These are phyloP conservation scores for Pagrus major DNA, from an alignment of 2,113 vertebrate genomes.

Conservation along the genomic window DNA sequence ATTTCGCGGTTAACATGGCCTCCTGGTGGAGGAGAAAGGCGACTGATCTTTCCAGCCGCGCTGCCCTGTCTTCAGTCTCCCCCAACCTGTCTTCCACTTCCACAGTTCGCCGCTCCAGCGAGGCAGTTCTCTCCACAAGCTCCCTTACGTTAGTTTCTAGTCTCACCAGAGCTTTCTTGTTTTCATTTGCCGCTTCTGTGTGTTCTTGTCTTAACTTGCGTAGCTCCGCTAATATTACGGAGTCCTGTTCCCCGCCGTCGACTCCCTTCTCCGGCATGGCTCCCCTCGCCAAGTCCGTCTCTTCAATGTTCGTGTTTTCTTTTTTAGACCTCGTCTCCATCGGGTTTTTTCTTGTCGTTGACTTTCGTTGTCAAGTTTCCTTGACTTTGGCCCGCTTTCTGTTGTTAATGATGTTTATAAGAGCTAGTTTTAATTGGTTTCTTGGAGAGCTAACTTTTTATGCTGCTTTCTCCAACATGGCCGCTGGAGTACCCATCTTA, in stretches of 20 bases:
- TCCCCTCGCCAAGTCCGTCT: not conserved
- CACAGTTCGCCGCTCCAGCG: not conserved
- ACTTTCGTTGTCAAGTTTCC: not conserved
- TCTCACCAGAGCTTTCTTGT: not conserved
- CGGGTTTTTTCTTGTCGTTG: too few relatives aligned
- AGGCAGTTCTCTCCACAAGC: not conserved
- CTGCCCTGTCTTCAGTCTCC: not conserved
- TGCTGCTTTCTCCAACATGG: not conserved
- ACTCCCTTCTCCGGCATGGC: not conserved
- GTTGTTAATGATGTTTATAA: not conserved
- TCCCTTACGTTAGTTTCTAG: not conserved
- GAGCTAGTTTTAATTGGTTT: not conserved
- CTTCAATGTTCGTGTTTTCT: not conserved
- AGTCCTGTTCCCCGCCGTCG: too few relatives aligned
- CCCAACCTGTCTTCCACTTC: conserved; percentile 11
- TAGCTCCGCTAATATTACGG: not conserved
- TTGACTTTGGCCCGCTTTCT: not conserved
- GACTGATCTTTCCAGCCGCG: not conserved
- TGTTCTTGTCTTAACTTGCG: not conserved
- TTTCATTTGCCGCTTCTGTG: not conserved
- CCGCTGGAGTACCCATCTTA: too few relatives aligned
- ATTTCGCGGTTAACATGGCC: conserved; percentile 11
- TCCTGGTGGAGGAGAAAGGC: conserved; percentile 4
- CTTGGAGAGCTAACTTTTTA: not conserved
- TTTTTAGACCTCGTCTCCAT: not conserved